phyloP scores from a whole-genome alignment of 2,797 vertebrate species.

The Euphonia xanthogaster region DNA sequence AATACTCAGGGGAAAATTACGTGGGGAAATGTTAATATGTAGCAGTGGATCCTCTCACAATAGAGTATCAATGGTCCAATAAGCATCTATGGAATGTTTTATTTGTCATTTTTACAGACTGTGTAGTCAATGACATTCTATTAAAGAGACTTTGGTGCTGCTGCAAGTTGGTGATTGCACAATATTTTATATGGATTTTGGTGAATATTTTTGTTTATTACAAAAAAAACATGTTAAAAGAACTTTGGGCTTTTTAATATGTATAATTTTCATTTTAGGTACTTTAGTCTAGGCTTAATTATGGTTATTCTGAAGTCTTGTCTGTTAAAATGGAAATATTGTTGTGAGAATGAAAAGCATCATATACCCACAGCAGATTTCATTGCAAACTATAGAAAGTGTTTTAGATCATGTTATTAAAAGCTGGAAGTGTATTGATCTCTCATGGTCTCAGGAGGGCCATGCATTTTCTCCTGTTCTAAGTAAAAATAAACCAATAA shows the following conservation, averaged over 20 bases:
- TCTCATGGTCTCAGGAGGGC: constrained; percentile 16
- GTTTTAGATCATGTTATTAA: constrained; percentile 60
- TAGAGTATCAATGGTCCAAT: neutral
- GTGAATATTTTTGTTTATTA: neutral
- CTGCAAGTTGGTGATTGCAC: neutral
- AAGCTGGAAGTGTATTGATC: constrained; percentile 50
- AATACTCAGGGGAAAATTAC: neutral
- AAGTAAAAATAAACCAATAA: constrained; percentile 48
- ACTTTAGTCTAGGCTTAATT: constrained; percentile 25
- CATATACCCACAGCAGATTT: constrained; percentile 27
- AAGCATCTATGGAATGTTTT: neutral
- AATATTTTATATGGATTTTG: neutral
- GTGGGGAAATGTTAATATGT: neutral
- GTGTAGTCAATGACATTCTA: neutral
- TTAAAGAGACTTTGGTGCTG: neutral
- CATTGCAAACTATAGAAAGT: constrained; percentile 20
- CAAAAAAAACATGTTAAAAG: neutral
- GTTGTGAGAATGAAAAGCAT: constrained; percentile 8
- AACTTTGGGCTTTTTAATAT: neutral
- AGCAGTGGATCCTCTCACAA: neutral
- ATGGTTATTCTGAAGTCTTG: neutral
- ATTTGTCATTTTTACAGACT: neutral
- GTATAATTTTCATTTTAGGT: constrained; percentile 17
- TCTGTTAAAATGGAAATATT: constrained; percentile 44
- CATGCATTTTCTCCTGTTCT: constrained; percentile 32